Evolutionary conservation across 2,797 vertebrate genomes (phyloP).

Genomic region (Sciaenops ocellatus): DNA sequence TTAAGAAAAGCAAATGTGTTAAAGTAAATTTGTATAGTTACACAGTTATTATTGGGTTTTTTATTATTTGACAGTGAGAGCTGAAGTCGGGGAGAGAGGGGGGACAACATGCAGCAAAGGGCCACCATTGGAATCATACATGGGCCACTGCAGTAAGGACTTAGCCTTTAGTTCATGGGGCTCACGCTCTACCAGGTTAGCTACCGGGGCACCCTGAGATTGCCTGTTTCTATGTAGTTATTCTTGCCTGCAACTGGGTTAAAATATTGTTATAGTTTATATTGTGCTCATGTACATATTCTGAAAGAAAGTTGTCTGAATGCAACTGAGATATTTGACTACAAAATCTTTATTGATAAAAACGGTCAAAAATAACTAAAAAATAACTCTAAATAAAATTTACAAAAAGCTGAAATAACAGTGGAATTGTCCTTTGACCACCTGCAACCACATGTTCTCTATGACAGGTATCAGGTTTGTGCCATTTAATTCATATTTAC

Average conservation of each 20-base stretch:
- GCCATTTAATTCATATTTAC: not conserved
- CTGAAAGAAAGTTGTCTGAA: not conserved
- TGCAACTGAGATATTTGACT: not conserved
- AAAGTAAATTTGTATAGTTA: not conserved
- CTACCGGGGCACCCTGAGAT: too few species aligned
- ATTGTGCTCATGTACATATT: not conserved
- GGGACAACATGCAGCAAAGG: too few species aligned
- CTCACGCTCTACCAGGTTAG: too few species aligned
- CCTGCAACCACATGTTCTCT: not conserved
- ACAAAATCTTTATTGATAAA: slow-evolving; percentile 7
- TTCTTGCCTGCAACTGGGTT: too few species aligned
- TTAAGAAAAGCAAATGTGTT: not conserved
- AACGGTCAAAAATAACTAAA: not conserved
- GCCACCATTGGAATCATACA: too few species aligned
- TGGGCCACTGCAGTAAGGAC: too few species aligned
- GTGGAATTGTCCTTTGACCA: not conserved
- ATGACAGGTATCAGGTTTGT: not conserved
- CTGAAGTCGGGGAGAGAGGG: too few species aligned
- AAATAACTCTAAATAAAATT: not conserved
- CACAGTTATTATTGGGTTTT: too few species aligned
- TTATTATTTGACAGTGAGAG: too few species aligned
- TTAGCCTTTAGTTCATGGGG: too few species aligned
- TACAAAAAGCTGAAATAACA: not conserved
- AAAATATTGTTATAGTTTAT: not conserved
- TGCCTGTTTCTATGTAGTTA: too few species aligned